These are phyloP conservation scores for Cyrtorhinus lividipennis DNA, from an alignment of 1,140 invertebrate species.

Conservation along the genomic window DNA sequence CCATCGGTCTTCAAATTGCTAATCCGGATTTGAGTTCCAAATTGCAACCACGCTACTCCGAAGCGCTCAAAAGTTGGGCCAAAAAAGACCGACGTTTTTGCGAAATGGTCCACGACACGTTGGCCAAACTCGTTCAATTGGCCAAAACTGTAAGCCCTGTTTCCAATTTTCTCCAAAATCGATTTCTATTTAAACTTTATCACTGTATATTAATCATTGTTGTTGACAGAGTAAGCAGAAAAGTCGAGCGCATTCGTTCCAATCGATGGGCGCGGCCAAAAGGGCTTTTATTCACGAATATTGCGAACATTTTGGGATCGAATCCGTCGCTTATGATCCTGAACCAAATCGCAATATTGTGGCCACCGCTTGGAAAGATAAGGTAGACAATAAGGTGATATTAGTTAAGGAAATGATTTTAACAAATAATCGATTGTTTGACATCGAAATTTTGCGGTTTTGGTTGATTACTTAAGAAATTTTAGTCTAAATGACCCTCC, in stretches of 20 bases:
- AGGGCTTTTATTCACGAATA: constrained; percentile 82
- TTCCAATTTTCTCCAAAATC: too few relatives aligned
- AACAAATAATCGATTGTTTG: too few relatives aligned
- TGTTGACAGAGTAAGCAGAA: constrained; percentile 57
- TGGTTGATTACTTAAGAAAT: too few relatives aligned
- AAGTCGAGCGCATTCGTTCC: constrained; percentile 76
- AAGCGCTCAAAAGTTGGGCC: constrained; percentile 71
- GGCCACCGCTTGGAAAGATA: constrained; percentile 71
- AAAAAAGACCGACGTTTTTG: constrained; percentile 70
- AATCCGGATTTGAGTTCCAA: constrained; percentile 75
- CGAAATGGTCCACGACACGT: constrained; percentile 65
- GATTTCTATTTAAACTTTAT: constrained; percentile 27
- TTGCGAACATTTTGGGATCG: constrained; percentile 85
- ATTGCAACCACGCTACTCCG: constrained; percentile 61
- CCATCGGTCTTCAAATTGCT: constrained; percentile 75
- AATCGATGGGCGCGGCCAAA: constrained; percentile 83
- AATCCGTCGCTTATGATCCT: constrained; percentile 82
- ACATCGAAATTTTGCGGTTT: too few relatives aligned
- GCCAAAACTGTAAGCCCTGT: constrained; percentile 56
- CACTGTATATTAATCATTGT: constrained; percentile 5
- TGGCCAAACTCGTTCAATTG: constrained; percentile 71
- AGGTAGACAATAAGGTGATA: constrained; percentile 43
- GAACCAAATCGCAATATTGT: constrained; percentile 92
- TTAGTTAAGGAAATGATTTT: constrained; percentile 18
- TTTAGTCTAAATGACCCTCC: too few relatives aligned